Evolutionary conservation across 1,140 invertebrate species (phyloP).

Genomic region (Pogonomyrmex californicus): DNA sequence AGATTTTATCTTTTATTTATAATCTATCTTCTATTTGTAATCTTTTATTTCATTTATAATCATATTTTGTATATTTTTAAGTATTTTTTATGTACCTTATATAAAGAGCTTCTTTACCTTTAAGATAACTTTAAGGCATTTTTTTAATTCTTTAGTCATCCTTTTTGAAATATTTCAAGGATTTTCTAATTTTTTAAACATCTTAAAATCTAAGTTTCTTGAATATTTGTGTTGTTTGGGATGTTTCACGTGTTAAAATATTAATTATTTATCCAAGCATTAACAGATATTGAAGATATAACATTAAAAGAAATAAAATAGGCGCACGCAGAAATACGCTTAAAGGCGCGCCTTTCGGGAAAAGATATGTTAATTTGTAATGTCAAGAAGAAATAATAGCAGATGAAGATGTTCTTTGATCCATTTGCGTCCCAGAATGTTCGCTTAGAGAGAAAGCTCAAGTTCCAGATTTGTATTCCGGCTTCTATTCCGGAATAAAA

Average conservation of each 20-base stretch:
- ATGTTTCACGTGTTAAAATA: slow-evolving; percentile 16
- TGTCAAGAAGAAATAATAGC: slow-evolving; percentile 12
- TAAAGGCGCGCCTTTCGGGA: background rate
- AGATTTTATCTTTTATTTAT: background rate
- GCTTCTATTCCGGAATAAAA: background rate
- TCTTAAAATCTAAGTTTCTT: background rate
- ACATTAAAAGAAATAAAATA: slow-evolving; percentile 49
- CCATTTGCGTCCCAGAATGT: slow-evolving; percentile 2
- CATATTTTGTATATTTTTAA: background rate
- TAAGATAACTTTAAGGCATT: background rate
- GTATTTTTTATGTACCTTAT: background rate
- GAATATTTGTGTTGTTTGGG: slow-evolving; percentile 26
- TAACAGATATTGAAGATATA: slow-evolving; percentile 52
- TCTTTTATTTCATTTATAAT: background rate
- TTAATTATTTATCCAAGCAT: slow-evolving; percentile 48
- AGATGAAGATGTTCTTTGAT: slow-evolving; percentile 33
- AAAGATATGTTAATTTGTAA: slow-evolving; percentile 58
- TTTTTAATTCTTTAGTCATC: background rate
- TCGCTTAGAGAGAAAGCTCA: background rate
- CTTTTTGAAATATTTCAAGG: background rate
- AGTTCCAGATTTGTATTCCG: background rate
- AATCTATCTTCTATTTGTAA: background rate
- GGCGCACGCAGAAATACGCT: slow-evolving; percentile 38
- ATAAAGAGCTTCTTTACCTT: background rate
- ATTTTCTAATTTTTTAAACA: background rate